Evolutionary conservation across 2,797 vertebrate species (phyloP), one percentile per base, ranked within the genome.

Genomic region (Liasis olivaceus): DNA sequence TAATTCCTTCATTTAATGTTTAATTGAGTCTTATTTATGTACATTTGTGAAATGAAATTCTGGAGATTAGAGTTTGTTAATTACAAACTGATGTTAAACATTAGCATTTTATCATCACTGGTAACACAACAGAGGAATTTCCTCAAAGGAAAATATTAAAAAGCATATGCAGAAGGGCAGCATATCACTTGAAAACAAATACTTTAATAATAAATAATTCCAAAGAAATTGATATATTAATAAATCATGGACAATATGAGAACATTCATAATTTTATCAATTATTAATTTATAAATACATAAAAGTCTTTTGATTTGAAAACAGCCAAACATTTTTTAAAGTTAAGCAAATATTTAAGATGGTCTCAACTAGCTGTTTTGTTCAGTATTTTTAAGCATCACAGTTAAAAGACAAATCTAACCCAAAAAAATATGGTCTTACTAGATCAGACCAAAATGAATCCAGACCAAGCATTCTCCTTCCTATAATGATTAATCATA

Each of bases 21-120:
- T 89, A 0, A 56, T 56, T 42, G 59, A 92, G 85, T 20, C 51
- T 81, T 77, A 81, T 42, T 24, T 62, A 58, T 94, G 36, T 93
- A 59, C 3, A 72, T 92, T 64, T 93, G 51, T 94, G 54, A 93
- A 20, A 7, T 22, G 87, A 51, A 51, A 64, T 54, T 92, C 62
- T 54, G 81, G 31, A 26, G 62, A 94, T 91, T 22, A 17, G 5
- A 13, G 3, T 8, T 64, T 84, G 20, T 72, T 90, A 87, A 90
- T 90, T 89, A 77, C 72, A 93, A 81, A 6, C 47, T 63, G 31
- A 47, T 87, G 47, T 26, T 20, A 87, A 87, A n/a, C 14, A 66
- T 22, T n/a, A 89, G 15, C 28, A 28, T 47, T 93, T 77, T 59
- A 5, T 28, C 36, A 17, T 89, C 88, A 91, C 3, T 94, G 1